phyloP scores from a whole-genome alignment of 2,888 invertebrate genomes.

The Theodoxus fluviatilis region DNA sequence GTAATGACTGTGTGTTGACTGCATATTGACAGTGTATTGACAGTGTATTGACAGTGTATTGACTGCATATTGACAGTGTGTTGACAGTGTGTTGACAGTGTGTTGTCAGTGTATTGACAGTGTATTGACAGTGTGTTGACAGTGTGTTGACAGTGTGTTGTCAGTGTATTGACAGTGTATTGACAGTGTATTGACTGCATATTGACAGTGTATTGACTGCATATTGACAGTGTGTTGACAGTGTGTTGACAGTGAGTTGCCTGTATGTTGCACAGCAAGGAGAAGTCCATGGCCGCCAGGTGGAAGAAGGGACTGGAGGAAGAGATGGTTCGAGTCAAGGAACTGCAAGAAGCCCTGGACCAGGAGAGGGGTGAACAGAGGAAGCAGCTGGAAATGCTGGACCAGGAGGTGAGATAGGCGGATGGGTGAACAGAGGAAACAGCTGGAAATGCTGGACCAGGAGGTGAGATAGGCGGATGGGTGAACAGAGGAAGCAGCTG shows the following conservation, averaged over 20 bases:
- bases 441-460: constrained; percentile 53
- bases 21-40: neutral
- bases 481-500: too few species aligned
- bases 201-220: too few species aligned
- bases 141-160: neutral
- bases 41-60: neutral
- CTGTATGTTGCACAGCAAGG: constrained; percentile 46
- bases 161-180: neutral
- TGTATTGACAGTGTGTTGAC: too few species aligned
- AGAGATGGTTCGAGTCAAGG: constrained; percentile 37
- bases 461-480: constrained; percentile 47
- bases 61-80: neutral
- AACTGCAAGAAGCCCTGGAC: constrained; percentile 50
- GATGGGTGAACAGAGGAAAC: constrained; percentile 59
- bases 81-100: neutral
- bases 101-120: too few species aligned
- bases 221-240: too few species aligned
- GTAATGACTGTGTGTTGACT: too few species aligned
- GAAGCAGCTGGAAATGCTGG: constrained; percentile 52
- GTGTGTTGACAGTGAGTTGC: neutral
- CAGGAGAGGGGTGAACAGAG: constrained; percentile 54
- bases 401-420: constrained; percentile 55
- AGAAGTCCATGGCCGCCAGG: constrained; percentile 50
- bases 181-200: neutral
- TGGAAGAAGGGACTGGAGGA: constrained; percentile 50